A percentile compares a stretch with the other conserved stretches of the same genome.
These are phyloP conservation scores for Kuschelorhynchus macadamiae DNA, from an alignment of 2,888 invertebrate genomes.

Conservation along the genomic window DNA sequence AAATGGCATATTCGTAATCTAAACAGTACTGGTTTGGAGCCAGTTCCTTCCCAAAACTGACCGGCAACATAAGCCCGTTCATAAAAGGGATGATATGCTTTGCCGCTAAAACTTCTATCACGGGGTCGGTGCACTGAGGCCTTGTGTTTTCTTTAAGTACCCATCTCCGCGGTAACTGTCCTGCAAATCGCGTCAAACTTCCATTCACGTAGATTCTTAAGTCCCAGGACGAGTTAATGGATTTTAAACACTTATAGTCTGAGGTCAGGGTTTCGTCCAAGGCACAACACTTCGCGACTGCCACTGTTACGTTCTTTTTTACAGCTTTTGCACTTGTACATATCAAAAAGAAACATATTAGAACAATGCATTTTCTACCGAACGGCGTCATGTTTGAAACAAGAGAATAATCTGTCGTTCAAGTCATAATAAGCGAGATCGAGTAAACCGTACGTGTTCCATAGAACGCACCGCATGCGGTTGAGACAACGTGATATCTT, in stretches of 20 bases:
- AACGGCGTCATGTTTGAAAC: conserved; percentile 22
- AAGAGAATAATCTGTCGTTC: conserved; percentile 6
- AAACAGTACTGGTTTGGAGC: conserved; percentile 78
- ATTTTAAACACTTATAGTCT: conserved; percentile 54
- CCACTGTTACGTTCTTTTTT: conserved; percentile 58
- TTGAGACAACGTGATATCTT: conserved; percentile 10
- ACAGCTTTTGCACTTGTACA: conserved; percentile 12
- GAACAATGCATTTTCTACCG: conserved; percentile 5
- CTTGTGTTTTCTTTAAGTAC: conserved; percentile 65
- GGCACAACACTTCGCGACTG: conserved; percentile 60
- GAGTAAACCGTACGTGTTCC: conserved; percentile 27
- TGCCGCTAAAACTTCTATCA: conserved; percentile 55
- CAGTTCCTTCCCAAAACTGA: conserved; percentile 69
- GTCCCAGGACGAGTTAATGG: conserved; percentile 54
- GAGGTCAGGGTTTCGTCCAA: conserved; percentile 55
- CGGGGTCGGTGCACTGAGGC: conserved; percentile 62
- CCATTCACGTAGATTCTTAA: conserved; percentile 53
- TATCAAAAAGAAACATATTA: not conserved
- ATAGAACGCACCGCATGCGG: conserved; percentile 17
- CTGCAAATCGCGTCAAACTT: conserved; percentile 36
- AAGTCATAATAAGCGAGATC: conserved; percentile 31
- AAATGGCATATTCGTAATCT: conserved; percentile 76
- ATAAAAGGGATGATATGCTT: conserved; percentile 68
- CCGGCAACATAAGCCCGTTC: conserved; percentile 76
- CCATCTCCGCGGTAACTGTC: conserved; percentile 67